Evolutionary conservation across 2,797 vertebrate species (phyloP).

Genomic region (Poeciliopsis turneri): DNA sequence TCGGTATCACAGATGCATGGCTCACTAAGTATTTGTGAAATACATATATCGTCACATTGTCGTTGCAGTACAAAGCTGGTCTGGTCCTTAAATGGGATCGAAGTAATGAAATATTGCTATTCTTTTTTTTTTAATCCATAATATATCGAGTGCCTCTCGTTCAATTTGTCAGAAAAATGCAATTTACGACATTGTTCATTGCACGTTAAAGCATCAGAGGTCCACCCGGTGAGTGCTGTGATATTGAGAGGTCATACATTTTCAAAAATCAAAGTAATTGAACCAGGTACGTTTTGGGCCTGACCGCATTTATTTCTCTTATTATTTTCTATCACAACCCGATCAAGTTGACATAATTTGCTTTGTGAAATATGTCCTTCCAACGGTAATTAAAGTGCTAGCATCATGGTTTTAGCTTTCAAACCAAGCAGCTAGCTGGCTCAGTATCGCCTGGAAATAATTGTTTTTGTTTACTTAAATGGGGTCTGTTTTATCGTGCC

Average conservation of each 20-base stretch:
- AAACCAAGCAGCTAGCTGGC: conserved; percentile 34
- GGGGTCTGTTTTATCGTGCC: rapidly evolving
- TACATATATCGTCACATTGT: not conserved
- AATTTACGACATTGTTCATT: conserved; percentile 5
- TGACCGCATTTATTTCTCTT: rapidly evolving
- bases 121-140: not conserved
- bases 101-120: not conserved
- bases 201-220: conserved; percentile 21
- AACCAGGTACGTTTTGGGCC: conserved; percentile 38
- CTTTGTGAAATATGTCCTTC: not conserved
- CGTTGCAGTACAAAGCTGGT: not conserved
- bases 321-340: not conserved
- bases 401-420: conserved; percentile 30
- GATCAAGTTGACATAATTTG: not conserved
- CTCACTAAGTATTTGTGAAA: not conserved
- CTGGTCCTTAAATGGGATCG: not conserved
- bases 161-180: not conserved
- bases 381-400: conserved; percentile 8
- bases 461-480: not conserved
- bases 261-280: conserved; percentile 8
- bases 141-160: too few species aligned
- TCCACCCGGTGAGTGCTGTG: conserved; percentile 45
- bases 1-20: not conserved
- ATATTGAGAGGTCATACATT: conserved; percentile 78
- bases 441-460: not conserved